Evolutionary conservation across 2,888 invertebrate species (phyloP), one percentile per base, ranked within the genome.

Genomic region (Rhyacophila evoluta): DNA sequence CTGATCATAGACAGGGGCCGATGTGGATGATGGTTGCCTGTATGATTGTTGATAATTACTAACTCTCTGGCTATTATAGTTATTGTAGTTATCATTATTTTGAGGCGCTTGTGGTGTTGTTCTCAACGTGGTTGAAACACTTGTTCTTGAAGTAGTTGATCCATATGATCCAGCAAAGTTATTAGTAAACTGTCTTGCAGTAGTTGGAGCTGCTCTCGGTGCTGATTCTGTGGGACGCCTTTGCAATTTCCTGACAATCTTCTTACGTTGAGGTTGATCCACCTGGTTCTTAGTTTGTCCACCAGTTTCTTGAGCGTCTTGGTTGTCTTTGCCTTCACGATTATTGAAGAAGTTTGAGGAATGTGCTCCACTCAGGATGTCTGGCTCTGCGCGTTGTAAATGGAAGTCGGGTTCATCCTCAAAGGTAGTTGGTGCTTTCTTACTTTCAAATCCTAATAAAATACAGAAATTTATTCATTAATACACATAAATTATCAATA

Each of bases 311-410:
- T 90, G 89, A 77, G 91, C 89, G 77, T 91, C 90, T 75, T 90
- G 89, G 80, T 90, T 89, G 74, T 87, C 88, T 84, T 92, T 92
- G 83, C 91, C 91, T 84, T 92, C 91, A 72, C 90, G 88, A 84
- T 91, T 92, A 83, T 93, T 93, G 87, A 93, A 94, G 88, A 94
- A 94, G 86, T 94, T 94, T 0, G 94, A 94, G 79, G 94, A 94
- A 85, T 94, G 94, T 27, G 94, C 93, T 67, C 92, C 92, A 83
- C 92, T 92, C 79, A 94, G 92, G 78, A 91, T 89, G 84, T 94
- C 94, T 78, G 92, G 91, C 87, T 94, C 94, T 12, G 94, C 94
- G 33, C 93, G 90, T 86, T 94, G 94, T 72, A 95, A 88, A 84
- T 93, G 92, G 86, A 93, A 94, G 71, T 94, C 92, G 81, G 93